Evolutionary conservation across 2,797 vertebrate species (phyloP).

Genomic region (Sebastolobus altivelis): DNA sequence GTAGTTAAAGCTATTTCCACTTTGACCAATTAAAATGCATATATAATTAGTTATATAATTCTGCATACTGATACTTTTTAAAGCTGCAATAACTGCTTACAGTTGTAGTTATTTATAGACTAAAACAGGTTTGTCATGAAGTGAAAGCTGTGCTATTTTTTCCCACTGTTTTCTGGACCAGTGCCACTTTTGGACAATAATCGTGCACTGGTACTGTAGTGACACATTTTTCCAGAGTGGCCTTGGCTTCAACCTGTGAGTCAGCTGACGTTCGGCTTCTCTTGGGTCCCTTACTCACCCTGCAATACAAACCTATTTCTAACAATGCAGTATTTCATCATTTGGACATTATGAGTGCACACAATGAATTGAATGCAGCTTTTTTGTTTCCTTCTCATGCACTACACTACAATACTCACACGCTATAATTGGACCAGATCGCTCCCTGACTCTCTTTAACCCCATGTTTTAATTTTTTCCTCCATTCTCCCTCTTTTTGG

Average conservation of each 20-base stretch:
- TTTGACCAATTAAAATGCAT: not conserved
- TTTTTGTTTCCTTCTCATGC: constrained; percentile 21
- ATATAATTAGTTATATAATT: not conserved
- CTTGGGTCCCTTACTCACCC: constrained; percentile 25
- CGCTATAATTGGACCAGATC: constrained; percentile 25
- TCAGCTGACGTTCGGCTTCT: constrained; percentile 49
- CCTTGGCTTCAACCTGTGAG: constrained; percentile 60
- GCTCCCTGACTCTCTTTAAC: not conserved
- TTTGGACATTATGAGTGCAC: constrained; percentile 4
- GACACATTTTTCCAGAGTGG: constrained; percentile 52
- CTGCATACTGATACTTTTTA: not conserved
- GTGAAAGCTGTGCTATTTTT: constrained; percentile 55
- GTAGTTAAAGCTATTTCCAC: not conserved
- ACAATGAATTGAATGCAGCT: constrained; percentile 12
- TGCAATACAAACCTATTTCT: constrained; percentile 36
- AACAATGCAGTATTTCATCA: constrained; percentile 51
- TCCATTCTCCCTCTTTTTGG: constrained; percentile 11
- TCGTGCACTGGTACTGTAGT: constrained; percentile 3
- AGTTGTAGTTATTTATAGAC: constrained; percentile 41
- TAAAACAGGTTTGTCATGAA: constrained; percentile 30
- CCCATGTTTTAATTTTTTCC: not conserved
- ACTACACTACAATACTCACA: not conserved
- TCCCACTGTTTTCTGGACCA: constrained; percentile 55
- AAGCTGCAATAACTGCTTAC: not conserved
- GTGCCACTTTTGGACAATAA: constrained; percentile 64